Conservation (phyloP, 2,797 vertebrate species). For the Macropus fuliginosus region DNA sequence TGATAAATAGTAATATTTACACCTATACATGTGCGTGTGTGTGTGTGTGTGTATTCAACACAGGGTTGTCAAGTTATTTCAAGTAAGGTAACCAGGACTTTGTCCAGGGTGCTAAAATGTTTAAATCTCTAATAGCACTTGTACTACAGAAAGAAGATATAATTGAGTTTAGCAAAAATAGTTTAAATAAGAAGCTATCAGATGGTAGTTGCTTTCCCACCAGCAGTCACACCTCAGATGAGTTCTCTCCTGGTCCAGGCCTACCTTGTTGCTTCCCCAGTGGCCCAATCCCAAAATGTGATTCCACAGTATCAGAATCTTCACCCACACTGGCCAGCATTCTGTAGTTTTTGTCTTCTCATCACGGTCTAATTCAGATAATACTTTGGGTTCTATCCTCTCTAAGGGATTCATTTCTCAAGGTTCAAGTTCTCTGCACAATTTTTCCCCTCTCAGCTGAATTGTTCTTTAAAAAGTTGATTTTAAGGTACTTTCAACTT, state of each 20-base stretch:
- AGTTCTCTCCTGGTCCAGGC: neutral
- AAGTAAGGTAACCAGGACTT: neutral
- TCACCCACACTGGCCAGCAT: neutral
- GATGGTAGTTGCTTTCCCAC: neutral
- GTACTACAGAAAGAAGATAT: neutral
- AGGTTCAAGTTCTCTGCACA: neutral
- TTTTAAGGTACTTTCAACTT: neutral
- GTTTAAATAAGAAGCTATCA: neutral
- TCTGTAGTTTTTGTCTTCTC: neutral
- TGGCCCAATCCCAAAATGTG: neutral
- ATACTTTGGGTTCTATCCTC: neutral
- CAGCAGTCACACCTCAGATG: neutral
- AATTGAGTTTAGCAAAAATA: neutral
- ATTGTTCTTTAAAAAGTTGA: neutral
- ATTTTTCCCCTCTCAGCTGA: neutral
- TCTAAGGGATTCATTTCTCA: neutral
- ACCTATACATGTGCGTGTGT: neutral
- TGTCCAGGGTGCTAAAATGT: neutral
- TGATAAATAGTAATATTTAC: neutral
- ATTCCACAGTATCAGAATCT: neutral
- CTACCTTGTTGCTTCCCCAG: neutral
- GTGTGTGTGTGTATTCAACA: neutral
- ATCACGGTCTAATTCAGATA: neutral
- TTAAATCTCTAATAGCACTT: neutral
- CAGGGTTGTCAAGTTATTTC: neutral